Conservation (phyloP, 2,888 invertebrate species). For the Byasa hedistus region DNA sequence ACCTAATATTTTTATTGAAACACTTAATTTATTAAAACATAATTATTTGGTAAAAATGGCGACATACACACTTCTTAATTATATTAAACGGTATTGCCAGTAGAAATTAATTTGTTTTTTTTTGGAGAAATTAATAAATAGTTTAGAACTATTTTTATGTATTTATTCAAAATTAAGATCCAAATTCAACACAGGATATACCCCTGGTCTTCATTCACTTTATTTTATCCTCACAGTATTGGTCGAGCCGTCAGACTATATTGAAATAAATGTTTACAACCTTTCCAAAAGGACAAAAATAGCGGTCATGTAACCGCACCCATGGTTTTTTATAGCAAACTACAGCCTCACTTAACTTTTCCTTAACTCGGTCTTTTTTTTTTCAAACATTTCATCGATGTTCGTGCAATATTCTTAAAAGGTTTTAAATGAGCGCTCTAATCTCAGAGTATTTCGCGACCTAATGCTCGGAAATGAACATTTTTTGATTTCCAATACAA, state of each 20-base stretch:
- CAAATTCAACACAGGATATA: background rate
- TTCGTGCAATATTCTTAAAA: background rate
- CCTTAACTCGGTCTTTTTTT: background rate
- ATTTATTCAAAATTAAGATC: background rate
- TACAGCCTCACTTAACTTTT: background rate
- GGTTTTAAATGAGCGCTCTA: background rate
- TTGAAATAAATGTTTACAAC: constrained; percentile 1
- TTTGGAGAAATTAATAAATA: no score
- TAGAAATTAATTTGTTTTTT: no score
- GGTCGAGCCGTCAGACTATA: background rate
- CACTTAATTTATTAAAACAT: no score
- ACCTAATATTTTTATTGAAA: no score
- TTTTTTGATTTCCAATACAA: constrained; percentile 46
- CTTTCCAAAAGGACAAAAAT: background rate
- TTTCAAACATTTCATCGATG: background rate
- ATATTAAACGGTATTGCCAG: no score
- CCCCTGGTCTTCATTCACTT: background rate
- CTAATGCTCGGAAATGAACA: background rate
- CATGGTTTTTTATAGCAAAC: background rate
- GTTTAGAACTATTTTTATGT: no score
- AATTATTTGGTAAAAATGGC: no score
- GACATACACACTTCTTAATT: no score
- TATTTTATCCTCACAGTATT: background rate
- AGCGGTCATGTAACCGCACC: background rate
- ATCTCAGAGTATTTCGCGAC: background rate